These are phyloP conservation scores for Protonibea diacanthus DNA, from an alignment of 2,797 vertebrate genomes.

Conservation along the genomic window DNA sequence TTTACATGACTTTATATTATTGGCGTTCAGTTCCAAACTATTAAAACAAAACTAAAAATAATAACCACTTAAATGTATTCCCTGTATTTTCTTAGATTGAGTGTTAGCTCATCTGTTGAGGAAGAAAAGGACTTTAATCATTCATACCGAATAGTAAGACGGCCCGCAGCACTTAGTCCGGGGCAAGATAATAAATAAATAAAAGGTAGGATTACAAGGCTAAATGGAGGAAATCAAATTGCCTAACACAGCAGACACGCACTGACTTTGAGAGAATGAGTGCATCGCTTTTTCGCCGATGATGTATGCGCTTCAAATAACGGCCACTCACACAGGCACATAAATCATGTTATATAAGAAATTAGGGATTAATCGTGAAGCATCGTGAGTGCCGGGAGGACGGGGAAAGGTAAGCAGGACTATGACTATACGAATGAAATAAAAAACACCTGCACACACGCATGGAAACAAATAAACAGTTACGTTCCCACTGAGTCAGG, in stretches of 20 bases:
- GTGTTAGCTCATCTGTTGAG: slow-evolving; percentile 24
- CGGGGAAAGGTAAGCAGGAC: slow-evolving; percentile 6
- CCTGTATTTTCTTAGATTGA: slow-evolving; percentile 26
- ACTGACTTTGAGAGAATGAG: slow-evolving; percentile 55
- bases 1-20: not conserved
- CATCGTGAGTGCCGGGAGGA: slow-evolving; percentile 1
- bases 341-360: slow-evolving; percentile 7
- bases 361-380: slow-evolving; percentile 15
- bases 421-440: slow-evolving; percentile 1
- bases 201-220: slow-evolving; percentile 79
- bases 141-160: slow-evolving; percentile 51
- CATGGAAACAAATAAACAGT: slow-evolving; percentile 10
- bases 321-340: slow-evolving; percentile 28
- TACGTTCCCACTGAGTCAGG: not conserved
- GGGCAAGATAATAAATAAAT: slow-evolving; percentile 79
- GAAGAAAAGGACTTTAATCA: slow-evolving; percentile 62
- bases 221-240: slow-evolving; percentile 84
- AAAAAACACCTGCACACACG: slow-evolving; percentile 9
- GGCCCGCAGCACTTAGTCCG: slow-evolving; percentile 72
- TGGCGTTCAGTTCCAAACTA: not conserved
- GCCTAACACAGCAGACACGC: slow-evolving; percentile 74
- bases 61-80: not conserved
- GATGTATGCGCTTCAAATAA: slow-evolving; percentile 41
- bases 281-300: slow-evolving; percentile 49
- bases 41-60: not conserved